phyloP scores from a whole-genome alignment of 2,888 invertebrate species.

The Drosophila hawaiiensis region DNA sequence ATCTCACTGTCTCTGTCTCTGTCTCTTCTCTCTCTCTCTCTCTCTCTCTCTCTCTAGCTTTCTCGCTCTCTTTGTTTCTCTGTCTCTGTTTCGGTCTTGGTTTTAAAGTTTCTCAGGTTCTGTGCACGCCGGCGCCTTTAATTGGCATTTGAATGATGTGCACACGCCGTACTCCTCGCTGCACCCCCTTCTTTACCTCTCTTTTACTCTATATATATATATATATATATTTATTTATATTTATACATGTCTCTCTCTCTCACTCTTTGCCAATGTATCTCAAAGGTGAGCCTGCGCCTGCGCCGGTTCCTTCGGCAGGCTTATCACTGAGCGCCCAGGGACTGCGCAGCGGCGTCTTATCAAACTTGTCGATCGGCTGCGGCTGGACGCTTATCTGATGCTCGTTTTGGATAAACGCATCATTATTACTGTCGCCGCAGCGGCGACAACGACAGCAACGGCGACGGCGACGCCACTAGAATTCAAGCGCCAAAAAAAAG shows the following conservation, averaged over 20 bases:
- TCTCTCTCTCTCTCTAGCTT: not conserved
- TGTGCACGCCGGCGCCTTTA: constrained; percentile 81
- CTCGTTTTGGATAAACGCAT: constrained; percentile 83
- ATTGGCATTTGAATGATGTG: constrained; percentile 83
- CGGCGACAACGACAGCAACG: constrained; percentile 47
- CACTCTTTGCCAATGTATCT: not conserved
- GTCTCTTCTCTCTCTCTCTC: not conserved
- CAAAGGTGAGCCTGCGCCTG: not conserved
- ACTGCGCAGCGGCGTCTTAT: constrained; percentile 66
- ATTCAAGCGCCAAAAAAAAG: constrained; percentile 52
- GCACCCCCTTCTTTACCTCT: not conserved
- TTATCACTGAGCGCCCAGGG: constrained; percentile 63
- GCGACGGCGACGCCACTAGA: constrained; percentile 34
- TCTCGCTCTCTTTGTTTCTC: not conserved
- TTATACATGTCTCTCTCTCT: not conserved
- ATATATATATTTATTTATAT: not conserved
- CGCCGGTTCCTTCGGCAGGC: constrained; percentile 20
- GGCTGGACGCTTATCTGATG: constrained; percentile 78
- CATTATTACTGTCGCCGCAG: constrained; percentile 80
- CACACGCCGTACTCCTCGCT: constrained; percentile 64
- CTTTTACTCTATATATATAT: not conserved
- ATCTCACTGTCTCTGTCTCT: not conserved
- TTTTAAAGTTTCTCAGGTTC: constrained; percentile 63
- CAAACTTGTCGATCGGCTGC: constrained; percentile 79
- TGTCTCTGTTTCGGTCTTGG: constrained; percentile 27